Percentiles rank a stretch among this genome's conserved stretches.
These are phyloP conservation scores for Brachionus manjavacas DNA, from an alignment of 1,140 invertebrate genomes.

Conservation along the genomic window DNA sequence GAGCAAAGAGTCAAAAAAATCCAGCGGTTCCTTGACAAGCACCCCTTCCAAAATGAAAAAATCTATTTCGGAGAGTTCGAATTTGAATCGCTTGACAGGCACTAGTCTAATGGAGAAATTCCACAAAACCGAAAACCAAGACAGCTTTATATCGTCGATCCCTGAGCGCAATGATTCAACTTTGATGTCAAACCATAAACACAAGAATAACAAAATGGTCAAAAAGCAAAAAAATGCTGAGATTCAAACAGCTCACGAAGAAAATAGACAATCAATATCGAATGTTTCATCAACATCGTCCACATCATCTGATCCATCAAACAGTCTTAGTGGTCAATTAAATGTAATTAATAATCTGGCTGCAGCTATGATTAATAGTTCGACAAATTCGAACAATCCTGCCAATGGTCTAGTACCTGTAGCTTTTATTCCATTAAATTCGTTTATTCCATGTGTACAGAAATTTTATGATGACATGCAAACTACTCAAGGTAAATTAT, in stretches of 20 bases:
- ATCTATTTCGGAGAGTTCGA: constrained; percentile 23
- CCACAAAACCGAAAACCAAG: constrained; percentile 11
- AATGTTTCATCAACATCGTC: constrained; percentile 16
- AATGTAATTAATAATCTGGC: constrained; percentile 30
- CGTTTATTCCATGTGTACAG: constrained; percentile 35
- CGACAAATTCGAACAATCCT: constrained; percentile 1
- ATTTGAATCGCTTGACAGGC: constrained; percentile 7
- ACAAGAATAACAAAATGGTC: neutral
- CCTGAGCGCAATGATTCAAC: constrained; percentile 24
- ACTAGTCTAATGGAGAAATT: constrained; percentile 28
- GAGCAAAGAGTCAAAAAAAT: neutral
- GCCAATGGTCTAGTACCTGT: neutral
- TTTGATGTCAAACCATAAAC: neutral
- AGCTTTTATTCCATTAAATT: constrained; percentile 31
- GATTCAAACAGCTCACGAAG: constrained; percentile 5
- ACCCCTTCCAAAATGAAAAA: constrained; percentile 36
- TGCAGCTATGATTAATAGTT: neutral
- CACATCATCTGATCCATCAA: neutral
- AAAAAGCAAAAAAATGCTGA: constrained; percentile 30
- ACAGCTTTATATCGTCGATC: constrained; percentile 26
- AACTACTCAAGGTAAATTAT: constrained; percentile 4
- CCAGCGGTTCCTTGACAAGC: constrained; percentile 34
- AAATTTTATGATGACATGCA: constrained; percentile 36
- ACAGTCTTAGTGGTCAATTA: neutral
- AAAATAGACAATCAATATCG: constrained; percentile 2